Conservation (phyloP, 2,888 invertebrate genomes). For the Patella pellucida region DNA sequence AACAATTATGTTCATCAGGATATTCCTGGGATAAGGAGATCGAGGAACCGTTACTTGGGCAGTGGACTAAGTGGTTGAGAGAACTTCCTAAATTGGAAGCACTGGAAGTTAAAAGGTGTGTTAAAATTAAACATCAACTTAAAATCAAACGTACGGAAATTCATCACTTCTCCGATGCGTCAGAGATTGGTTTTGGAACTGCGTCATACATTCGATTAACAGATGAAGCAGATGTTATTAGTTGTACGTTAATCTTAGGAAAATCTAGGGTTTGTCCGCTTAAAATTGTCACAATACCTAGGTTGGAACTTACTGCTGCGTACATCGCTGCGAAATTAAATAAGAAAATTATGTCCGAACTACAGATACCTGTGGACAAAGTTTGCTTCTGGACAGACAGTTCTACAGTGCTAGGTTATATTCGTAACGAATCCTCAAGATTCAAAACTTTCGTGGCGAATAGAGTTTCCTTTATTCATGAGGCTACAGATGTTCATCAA, state of each 20-base stretch:
- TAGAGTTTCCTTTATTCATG: conserved; percentile 18
- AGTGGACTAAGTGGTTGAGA: conserved; percentile 36
- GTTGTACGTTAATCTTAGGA: conserved; percentile 20
- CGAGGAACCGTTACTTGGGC: not conserved
- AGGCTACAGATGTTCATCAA: not conserved
- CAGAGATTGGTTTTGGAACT: conserved; percentile 32
- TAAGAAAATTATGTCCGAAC: conserved; percentile 22
- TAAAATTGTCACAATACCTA: conserved; percentile 26
- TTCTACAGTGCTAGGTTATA: conserved; percentile 28
- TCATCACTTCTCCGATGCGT: conserved; percentile 37
- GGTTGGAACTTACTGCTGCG: conserved; percentile 26
- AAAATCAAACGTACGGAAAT: conserved; percentile 22
- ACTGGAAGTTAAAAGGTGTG: conserved; percentile 32
- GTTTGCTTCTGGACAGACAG: conserved; percentile 33
- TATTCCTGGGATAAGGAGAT: conserved; percentile 39
- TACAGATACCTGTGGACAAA: conserved; percentile 25
- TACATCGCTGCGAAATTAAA: conserved; percentile 25
- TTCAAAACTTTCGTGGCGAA: conserved; percentile 33
- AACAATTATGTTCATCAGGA: conserved; percentile 30
- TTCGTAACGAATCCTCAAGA: conserved; percentile 22
- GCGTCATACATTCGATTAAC: conserved; percentile 28
- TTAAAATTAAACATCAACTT: conserved; percentile 19
- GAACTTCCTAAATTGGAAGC: conserved; percentile 29
- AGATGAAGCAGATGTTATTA: conserved; percentile 17
- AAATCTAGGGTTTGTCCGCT: conserved; percentile 32